Base-by-base conservation (phyloP, 2,113 vertebrate genomes). In the Tauraco erythrolophus region DNA sequence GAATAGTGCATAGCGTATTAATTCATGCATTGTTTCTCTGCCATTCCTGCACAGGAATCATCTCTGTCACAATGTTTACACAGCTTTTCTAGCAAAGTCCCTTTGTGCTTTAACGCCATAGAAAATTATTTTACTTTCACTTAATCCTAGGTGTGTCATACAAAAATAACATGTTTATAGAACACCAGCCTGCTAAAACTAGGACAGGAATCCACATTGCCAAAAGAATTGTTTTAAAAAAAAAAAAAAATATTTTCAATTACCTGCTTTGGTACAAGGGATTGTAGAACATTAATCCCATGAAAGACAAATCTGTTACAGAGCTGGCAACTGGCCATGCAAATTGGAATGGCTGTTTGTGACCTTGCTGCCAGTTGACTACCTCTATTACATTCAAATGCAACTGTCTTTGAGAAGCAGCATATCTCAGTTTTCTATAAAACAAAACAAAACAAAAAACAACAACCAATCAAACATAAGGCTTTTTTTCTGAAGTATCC, bases 231-330 rank as follows among this genome's bases (percentile, higher is more conserved):
- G 37, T 31, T 48, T 3, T 31, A n/a, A 39, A 56, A 83, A 79
- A 31, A 13, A 11, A 16, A 46, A 39, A 30, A 17, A 54, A 3
- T 4, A 45, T 70, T 94, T 95, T 78, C 62, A 75, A 45, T 91
- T 96, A 89, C 60, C 87, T 89, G 23, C 35, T 91, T 87, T 69
- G 61, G 61, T 76, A 64, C 35, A 60, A 94, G 48, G 14, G 56
- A 81, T 21, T 84, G 70, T n/a, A 65, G 45, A 81, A 69, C 57
- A 89, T 83, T 85, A 96, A 95, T 93, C 48, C 62, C 75, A 61
- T 41, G 69, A 95, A 95, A 96, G 74, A 60, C 65, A 93, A 95
- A 94, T 82, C 77, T 88, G 61, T 65, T 72, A 62, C 27, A 75
- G 48, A 35, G n/a, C n/a, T 94, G 94, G 87, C 85, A 88, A 76